Conservation (phyloP, 1,140 invertebrate genomes). For the Pseudomyrmex flavicornis region DNA sequence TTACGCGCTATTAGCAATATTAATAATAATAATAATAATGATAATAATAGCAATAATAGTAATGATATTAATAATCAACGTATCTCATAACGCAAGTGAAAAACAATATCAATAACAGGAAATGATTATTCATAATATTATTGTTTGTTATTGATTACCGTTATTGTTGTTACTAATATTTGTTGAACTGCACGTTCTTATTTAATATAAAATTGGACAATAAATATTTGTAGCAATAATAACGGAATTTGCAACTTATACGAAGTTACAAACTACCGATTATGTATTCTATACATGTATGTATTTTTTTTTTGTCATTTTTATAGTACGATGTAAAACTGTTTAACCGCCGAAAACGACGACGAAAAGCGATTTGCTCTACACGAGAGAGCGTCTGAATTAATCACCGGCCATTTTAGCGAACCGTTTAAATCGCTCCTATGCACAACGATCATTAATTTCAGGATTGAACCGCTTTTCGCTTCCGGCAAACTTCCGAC, state of each 20-base stretch:
- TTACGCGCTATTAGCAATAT: not conserved
- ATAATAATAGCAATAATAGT: not conserved
- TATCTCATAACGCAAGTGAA: not conserved
- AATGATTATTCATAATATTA: constrained; percentile 5
- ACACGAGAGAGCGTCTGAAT: constrained; percentile 13
- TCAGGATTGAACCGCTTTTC: constrained; percentile 48
- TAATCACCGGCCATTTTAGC: constrained; percentile 32
- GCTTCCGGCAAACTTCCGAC: constrained; percentile 50
- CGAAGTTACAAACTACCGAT: not conserved
- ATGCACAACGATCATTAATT: constrained; percentile 58
- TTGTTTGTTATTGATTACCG: too few relatives aligned
- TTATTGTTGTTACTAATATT: too few relatives aligned
- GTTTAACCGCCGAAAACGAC: constrained; percentile 25
- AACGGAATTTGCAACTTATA: too few relatives aligned
- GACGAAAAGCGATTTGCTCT: constrained; percentile 23
- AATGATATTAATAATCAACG: not conserved
- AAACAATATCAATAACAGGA: not conserved
- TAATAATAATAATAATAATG: not conserved
- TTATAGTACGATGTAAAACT: not conserved
- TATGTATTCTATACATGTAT: too few relatives aligned
- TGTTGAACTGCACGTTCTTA: too few relatives aligned
- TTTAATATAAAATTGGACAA: too few relatives aligned
- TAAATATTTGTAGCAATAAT: not conserved
- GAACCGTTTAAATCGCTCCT: constrained; percentile 32
- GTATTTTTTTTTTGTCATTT: constrained; percentile 2